Evolutionary conservation across 2,797 vertebrate genomes (phyloP), one percentile per base, ranked within the genome.

Genomic region (Coluber constrictor): DNA sequence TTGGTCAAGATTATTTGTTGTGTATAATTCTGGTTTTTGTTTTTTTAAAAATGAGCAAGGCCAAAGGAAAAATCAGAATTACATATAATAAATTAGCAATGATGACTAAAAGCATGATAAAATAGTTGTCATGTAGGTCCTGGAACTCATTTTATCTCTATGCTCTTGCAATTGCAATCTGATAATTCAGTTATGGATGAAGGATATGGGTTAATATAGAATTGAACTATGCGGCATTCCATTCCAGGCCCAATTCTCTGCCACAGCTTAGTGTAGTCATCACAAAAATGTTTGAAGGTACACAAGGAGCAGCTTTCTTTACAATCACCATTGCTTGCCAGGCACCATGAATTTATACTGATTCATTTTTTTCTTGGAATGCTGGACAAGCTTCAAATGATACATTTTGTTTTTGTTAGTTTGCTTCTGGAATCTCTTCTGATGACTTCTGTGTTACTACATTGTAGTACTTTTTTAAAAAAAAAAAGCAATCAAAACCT

Each of bases 271-370:
- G 29, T 90, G 57, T 32, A 11, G 23, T 90, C 20, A 0, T 88
- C 92, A 92, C 92, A 59, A 7, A 63, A 32, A 6, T 86, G 23
- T 70, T 13, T 83, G 63, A 92, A 91, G 92, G 3, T 0, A 0
- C n/a, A 27, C 61, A 0, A 18, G 63, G 86, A 55, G 83, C 0
- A 0, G 2, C 88, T 88, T 90, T 60, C 56, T 60, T 0, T 83
- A 1, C 87, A 83, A 47, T 90, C 63, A 13, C 61, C 92, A 0
- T 13, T 4, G 1, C 27, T 86, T 91, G 12, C 74, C 51, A 93
- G 51, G 57, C 47, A 63, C 74, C 12, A 86, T 20, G 89, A 89
- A 88, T 83, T 86, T 93, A 27, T 86, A 55, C 18, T 86, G 9
- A 13, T 20, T 89, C 43, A 11, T 55, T 91, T 12, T 86, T 63